Base-by-base conservation (phyloP, 2,797 vertebrate species). In the Enteromius fasciolatus region DNA sequence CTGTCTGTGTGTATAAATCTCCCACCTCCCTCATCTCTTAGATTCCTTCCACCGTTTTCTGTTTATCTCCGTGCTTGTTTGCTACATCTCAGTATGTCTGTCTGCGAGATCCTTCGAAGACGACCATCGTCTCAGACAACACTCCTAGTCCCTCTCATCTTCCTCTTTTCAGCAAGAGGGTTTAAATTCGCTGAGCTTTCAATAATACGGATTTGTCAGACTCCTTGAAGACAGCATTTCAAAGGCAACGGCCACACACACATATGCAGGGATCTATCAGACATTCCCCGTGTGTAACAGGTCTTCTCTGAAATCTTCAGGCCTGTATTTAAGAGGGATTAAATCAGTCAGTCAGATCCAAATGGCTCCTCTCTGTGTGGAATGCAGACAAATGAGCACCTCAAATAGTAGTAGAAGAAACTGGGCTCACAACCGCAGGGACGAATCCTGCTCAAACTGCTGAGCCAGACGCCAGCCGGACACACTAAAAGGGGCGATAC, bases 121-220 rank as follows among this genome's bases (percentile, higher is more conserved):
- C 31, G 5, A 3, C 63, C 61, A 66, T 33, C 25, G 1, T 70
- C 68, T 72, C 50, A 41, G 64, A 79, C 64, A 81, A 46, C 46
- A 20, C 73, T 66, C 20, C 20, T 36, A n/a, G 46, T 78, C 69
- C 44, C 69, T 67, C 44, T 80, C 57, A 36, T 82, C 81, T 68
- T 76, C 73, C 64, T 44, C 63, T 68, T 66, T 82, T 76, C 63
- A 46, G 36, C 50, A 28, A 80, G 68, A 57, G 80, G 68, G 77
- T 81, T 85, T 86, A 81, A n/a, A 83, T 83, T 81, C 78, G 80
- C 85, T 85, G 85, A 85, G 85, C 76, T 85, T 88, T 88, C 87
- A 88, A 85, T 85, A 84, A 85, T 76, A 33, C 50, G 63, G 85
- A 85, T 86, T 86, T 88, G 85, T 84, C 63, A 72, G 73, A 52